phyloP scores from a whole-genome alignment of 2,888 invertebrate genomes.

The Blastobasis lacticolella region DNA sequence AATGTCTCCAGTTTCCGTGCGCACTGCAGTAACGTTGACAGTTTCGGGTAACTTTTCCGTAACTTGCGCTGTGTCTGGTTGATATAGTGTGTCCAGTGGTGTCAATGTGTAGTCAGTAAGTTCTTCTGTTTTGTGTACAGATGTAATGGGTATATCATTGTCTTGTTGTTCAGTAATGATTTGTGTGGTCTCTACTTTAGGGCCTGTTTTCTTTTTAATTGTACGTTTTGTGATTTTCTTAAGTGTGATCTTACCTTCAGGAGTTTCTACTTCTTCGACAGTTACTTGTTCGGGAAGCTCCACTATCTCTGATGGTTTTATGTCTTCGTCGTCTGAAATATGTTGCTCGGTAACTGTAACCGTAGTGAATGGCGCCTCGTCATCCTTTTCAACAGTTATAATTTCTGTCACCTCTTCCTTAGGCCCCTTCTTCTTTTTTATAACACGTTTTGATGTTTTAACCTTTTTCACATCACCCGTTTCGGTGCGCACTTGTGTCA shows the following conservation, averaged over 20 bases:
- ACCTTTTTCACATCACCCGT: slow-evolving; percentile 15
- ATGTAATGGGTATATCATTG: slow-evolving; percentile 20
- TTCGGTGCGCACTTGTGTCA: slow-evolving; percentile 18
- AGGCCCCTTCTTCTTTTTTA: slow-evolving; percentile 52
- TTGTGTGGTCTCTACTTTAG: slow-evolving; percentile 34
- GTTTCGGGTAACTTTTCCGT: slow-evolving; percentile 19
- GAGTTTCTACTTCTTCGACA: slow-evolving; percentile 25
- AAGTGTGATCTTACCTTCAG: slow-evolving; percentile 23
- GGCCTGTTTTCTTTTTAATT: slow-evolving; percentile 25
- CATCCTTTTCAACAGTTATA: slow-evolving; percentile 50
- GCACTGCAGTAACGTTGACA: slow-evolving; percentile 7
- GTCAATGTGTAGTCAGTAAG: slow-evolving; percentile 6
- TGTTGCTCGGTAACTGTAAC: slow-evolving; percentile 31
- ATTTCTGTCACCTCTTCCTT: slow-evolving; percentile 59
- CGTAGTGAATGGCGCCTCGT: slow-evolving; percentile 36
- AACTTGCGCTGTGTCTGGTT: slow-evolving; percentile 21
- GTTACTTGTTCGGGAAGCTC: slow-evolving; percentile 37
- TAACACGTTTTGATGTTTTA: slow-evolving; percentile 49
- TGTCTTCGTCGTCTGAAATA: slow-evolving; percentile 8
- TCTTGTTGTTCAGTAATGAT: slow-evolving; percentile 31
- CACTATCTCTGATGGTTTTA: slow-evolving; percentile 15
- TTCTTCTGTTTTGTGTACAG: slow-evolving; percentile 10
- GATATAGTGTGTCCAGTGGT: slow-evolving; percentile 17
- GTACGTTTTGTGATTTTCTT: slow-evolving; percentile 24
- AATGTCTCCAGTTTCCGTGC: slow-evolving; percentile 16